Evolutionary conservation across 2,888 invertebrate species (phyloP).

Genomic region (Drosophila imparisetae): DNA sequence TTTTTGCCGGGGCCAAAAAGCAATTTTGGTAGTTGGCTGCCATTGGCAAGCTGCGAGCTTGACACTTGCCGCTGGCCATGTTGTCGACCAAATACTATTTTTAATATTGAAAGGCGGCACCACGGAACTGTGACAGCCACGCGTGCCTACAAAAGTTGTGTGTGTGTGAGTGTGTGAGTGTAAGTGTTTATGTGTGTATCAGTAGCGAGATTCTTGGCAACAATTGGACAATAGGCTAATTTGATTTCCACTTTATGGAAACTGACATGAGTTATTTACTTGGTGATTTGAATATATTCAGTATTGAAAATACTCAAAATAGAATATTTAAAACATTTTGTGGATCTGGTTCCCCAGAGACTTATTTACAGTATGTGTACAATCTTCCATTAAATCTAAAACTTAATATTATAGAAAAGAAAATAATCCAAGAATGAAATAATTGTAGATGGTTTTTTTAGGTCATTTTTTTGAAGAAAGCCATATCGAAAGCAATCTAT

Average conservation of each 20-base stretch:
- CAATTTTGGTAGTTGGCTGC: slow-evolving; percentile 47
- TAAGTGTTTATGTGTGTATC: slow-evolving; percentile 1
- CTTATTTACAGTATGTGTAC: neutral
- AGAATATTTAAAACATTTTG: neutral
- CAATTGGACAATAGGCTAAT: neutral
- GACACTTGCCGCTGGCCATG: slow-evolving; percentile 59
- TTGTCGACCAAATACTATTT: slow-evolving; percentile 70
- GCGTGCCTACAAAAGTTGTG: neutral
- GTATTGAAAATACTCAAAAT: neutral
- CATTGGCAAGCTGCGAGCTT: slow-evolving; percentile 41
- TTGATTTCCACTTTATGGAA: neutral
- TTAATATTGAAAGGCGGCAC: slow-evolving; percentile 64
- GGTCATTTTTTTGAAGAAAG: neutral
- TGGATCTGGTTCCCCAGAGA: neutral
- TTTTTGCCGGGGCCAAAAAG: slow-evolving; percentile 13
- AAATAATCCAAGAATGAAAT: neutral
- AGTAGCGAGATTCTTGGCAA: slow-evolving; percentile 3
- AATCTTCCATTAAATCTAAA: neutral
- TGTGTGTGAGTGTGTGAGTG: slow-evolving; percentile 5
- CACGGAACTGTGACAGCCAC: slow-evolving; percentile 35
- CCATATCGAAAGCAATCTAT: neutral
- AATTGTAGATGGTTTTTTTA: neutral
- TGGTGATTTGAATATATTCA: neutral
- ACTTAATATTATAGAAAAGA: neutral
- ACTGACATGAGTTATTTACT: neutral